phyloP scores from a whole-genome alignment of 2,113 vertebrate species.

The Nibea coibor region DNA sequence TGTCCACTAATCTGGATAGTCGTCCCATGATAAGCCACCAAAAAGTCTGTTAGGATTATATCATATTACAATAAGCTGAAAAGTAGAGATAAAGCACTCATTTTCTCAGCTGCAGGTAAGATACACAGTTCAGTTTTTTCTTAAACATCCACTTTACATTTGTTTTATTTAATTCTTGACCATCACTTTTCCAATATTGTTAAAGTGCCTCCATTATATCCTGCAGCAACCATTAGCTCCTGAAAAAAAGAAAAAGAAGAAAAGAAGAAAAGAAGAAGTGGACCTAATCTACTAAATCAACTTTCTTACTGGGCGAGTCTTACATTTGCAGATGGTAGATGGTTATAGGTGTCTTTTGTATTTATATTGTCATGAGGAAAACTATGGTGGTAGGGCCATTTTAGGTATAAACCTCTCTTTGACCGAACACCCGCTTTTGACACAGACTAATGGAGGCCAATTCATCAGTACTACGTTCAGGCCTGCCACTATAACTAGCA shows the following conservation, averaged over 20 bases:
- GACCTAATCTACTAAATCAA: background rate
- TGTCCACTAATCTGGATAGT: background rate
- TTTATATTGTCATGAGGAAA: background rate
- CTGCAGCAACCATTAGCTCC: background rate
- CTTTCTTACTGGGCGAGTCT: background rate
- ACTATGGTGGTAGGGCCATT: background rate
- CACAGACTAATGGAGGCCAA: background rate
- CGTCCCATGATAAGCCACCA: background rate
- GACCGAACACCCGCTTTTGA: background rate
- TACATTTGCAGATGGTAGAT: background rate
- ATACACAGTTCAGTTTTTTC: background rate
- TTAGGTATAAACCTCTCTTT: background rate
- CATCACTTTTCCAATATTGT: background rate
- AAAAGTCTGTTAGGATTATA: background rate
- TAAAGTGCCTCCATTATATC: background rate
- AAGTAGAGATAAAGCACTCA: background rate
- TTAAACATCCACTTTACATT: background rate
- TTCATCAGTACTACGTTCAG: slow-evolving; percentile 5
- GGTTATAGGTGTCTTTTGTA: background rate
- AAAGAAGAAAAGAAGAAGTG: too few relatives aligned
- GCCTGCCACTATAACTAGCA: background rate
- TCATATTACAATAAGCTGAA: background rate
- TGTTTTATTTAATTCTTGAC: background rate
- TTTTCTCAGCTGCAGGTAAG: background rate
- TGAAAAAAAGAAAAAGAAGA: background rate